Evolutionary conservation across 2,113 vertebrate genomes (phyloP), one percentile per base, ranked within the genome.

Genomic region (Nothobranchius furzeri): DNA sequence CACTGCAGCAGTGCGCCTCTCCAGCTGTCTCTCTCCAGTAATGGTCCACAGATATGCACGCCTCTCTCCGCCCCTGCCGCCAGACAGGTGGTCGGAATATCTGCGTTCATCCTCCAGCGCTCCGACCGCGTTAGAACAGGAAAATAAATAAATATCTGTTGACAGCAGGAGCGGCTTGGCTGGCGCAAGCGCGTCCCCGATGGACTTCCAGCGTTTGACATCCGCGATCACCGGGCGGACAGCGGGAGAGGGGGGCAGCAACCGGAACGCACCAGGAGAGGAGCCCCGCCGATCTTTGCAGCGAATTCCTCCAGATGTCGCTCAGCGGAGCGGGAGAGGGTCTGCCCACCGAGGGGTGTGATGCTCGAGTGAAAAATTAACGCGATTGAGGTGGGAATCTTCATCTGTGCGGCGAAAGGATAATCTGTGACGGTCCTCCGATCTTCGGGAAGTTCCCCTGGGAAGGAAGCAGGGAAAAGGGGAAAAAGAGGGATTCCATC

Each of bases 1-100:
- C 90, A 93, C 85, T 92, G 92, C 92, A 88, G 92, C 87, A 90
- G 88, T 87, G 87, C 81, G 86, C 88, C 25, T 75, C 70, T 76
- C 64, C 52, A 79, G 76, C 87, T 70, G 85, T 88, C 91, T 89
- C 84, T 88, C 91, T 89, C 84, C 88, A 78, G 90, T 88, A 87
- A 89, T 82, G 90, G 82, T 79, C 84, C 73, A 79, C 65, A 76
- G 78, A 87, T 75, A 88, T 83, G 68, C 82, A 83, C 85, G 88
- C 86, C 84, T 79, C 86, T 85, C 85, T 82, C 86, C 88, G 83
- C 90, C 84, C 82, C 82, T 86, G 82, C 80, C 68, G 76, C 61
- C 77, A 90, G 90, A 90, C 89, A 92, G 91, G 91, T 93, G 92
- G 86, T 78, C 12, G 79, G 76, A 84, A 74, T 72, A 15, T 80